These are phyloP conservation scores for Lasius platythorax DNA, from an alignment of 2,888 invertebrate genomes.

Conservation along the genomic window DNA sequence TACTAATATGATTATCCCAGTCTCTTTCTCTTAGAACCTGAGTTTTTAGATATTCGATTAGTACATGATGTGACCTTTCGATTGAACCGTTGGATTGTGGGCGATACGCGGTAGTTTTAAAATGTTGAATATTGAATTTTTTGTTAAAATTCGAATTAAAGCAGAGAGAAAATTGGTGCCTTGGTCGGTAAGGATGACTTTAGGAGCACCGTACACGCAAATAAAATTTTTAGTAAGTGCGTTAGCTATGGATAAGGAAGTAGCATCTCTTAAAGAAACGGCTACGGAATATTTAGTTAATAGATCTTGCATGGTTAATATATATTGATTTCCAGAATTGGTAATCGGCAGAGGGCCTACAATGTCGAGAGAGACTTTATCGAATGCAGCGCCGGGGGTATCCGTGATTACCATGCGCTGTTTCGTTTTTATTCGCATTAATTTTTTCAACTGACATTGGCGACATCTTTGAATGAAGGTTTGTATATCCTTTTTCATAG, in stretches of 20 bases:
- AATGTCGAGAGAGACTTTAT: no score
- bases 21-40: background rate
- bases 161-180: background rate
- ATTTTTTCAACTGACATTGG: slow-evolving; percentile 1
- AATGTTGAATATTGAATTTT: background rate
- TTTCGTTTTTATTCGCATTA: background rate
- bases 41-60: slow-evolving; percentile 7
- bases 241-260: background rate
- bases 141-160: background rate
- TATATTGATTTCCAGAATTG: background rate
- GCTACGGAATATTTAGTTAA: no score
- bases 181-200: background rate
- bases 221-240: background rate
- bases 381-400: no score
- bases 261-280: background rate
- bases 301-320: background rate
- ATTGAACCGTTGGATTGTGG: background rate
- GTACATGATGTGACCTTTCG: background rate
- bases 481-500: slow-evolving; percentile 17
- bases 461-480: background rate
- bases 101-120: slow-evolving; percentile 1
- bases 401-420: no score
- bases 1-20: background rate
- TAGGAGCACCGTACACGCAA: background rate
- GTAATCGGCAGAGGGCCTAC: no score